Evolutionary conservation across 2,797 vertebrate genomes (phyloP).

Genomic region (Ambastaia sidthimunki): DNA sequence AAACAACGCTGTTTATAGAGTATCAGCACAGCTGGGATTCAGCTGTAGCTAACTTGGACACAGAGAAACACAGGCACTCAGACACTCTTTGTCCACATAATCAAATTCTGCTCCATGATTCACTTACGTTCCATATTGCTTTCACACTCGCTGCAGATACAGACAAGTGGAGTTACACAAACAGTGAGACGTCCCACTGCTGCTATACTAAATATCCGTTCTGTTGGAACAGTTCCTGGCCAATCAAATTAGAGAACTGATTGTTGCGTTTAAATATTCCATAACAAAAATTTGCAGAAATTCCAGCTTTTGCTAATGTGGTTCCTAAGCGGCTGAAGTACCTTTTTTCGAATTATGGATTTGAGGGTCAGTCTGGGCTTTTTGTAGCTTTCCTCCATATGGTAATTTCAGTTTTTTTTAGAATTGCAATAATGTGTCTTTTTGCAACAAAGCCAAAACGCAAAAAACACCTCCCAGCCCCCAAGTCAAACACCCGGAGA

Average conservation of each 20-base stretch:
- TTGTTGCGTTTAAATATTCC: neutral
- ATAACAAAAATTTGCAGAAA: neutral
- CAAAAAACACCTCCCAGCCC: slow-evolving; percentile 29
- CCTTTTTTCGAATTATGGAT: neutral
- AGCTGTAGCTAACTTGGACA: neutral
- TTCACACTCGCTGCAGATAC: neutral
- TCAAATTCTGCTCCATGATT: neutral
- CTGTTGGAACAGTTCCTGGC: too few species aligned
- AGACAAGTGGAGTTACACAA: neutral
- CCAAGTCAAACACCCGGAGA: neutral
- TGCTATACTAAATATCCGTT: neutral
- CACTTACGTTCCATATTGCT: neutral
- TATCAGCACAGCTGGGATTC: neutral
- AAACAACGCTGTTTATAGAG: neutral
- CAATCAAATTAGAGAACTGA: neutral
- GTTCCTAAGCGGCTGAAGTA: neutral
- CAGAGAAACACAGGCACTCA: neutral
- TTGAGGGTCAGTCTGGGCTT: neutral
- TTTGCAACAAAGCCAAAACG: neutral
- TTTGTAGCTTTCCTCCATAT: neutral
- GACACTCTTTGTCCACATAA: neutral
- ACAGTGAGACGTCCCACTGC: neutral
- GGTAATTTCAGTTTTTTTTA: neutral
- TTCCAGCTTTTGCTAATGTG: neutral
- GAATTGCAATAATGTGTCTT: slow-evolving; percentile 60